A percentile compares a stretch with the other conserved stretches of the same genome.
These are phyloP conservation scores for Spisula subtruncata DNA, from an alignment of 2,888 invertebrate genomes.

Conservation along the genomic window DNA sequence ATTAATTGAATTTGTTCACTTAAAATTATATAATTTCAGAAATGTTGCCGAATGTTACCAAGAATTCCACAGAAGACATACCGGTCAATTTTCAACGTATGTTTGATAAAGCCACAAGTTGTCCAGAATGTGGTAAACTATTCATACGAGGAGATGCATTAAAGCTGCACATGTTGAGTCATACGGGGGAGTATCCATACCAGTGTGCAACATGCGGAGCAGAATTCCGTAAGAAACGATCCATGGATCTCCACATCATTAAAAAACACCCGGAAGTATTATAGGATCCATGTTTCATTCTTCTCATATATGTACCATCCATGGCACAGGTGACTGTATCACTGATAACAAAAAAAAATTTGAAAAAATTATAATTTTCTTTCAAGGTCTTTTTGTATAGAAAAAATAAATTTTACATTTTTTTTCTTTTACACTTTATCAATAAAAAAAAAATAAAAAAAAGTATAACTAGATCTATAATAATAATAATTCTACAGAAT, in stretches of 20 bases:
- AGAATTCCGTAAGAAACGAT: constrained; percentile 39
- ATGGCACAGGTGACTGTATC: too few species aligned
- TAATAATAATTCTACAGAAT: too few species aligned
- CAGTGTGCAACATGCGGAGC: constrained; percentile 32
- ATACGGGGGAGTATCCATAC: constrained; percentile 35
- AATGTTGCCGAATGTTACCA: not conserved
- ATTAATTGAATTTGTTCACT: too few species aligned
- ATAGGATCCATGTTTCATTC: not conserved
- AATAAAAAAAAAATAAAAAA: too few species aligned
- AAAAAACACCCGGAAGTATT: constrained; percentile 36
- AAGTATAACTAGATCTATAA: too few species aligned
- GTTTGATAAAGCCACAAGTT: constrained; percentile 45
- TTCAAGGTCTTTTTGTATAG: too few species aligned
- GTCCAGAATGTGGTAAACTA: constrained; percentile 45
- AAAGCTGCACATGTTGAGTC: constrained; percentile 39
- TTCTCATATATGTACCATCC: too few species aligned
- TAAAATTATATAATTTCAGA: too few species aligned
- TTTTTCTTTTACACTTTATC: too few species aligned
- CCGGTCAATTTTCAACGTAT: constrained; percentile 30
- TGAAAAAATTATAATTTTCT: too few species aligned
- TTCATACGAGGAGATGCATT: constrained; percentile 42
- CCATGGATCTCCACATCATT: constrained; percentile 16
- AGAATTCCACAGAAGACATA: not conserved
- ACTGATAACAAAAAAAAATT: too few species aligned
- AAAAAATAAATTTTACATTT: too few species aligned